phyloP scores from a whole-genome alignment of 2,113 vertebrate genomes.

The Carassius carassius region DNA sequence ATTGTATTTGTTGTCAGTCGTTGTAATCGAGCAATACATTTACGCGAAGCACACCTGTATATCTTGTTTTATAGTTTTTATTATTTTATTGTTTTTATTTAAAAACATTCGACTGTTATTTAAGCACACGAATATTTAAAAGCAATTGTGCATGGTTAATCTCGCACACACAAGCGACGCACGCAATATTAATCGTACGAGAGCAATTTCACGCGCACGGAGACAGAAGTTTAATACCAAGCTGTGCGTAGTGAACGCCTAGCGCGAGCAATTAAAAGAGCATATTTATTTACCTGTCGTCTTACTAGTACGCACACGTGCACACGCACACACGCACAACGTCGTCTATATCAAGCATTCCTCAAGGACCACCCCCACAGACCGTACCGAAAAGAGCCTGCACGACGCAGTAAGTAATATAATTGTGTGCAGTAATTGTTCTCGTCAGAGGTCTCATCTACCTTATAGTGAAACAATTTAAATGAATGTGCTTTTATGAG shows the following conservation, averaged over 20 bases:
- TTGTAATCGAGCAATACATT: constrained; percentile 56
- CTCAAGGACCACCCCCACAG: constrained; percentile 24
- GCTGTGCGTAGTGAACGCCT: constrained; percentile 9
- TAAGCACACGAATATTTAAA: constrained; percentile 11
- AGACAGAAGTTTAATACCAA: constrained; percentile 20
- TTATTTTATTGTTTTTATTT: not conserved
- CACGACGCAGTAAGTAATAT: constrained; percentile 49
- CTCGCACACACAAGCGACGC: constrained; percentile 35
- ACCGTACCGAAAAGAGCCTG: constrained; percentile 23
- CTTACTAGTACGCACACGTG: constrained; percentile 32
- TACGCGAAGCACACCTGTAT: constrained; percentile 36
- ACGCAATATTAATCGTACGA: constrained; percentile 44
- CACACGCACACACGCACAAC: not conserved
- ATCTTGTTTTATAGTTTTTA: not conserved
- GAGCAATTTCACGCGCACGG: constrained; percentile 31
- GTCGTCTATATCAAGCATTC: constrained; percentile 32
- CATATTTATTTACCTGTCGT: constrained; percentile 5
- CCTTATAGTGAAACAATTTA: not conserved
- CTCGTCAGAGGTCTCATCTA: not conserved
- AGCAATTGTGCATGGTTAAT: constrained; percentile 26
- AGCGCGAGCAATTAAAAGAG: constrained; percentile 17
- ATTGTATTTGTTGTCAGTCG: constrained; percentile 35
- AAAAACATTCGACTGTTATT: constrained; percentile 50
- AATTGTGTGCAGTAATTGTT: constrained; percentile 9
- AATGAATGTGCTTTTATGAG: not conserved